These are phyloP conservation scores for Triplophysa tibetana DNA, from an alignment of 2,113 vertebrate species.

Conservation along the genomic window DNA sequence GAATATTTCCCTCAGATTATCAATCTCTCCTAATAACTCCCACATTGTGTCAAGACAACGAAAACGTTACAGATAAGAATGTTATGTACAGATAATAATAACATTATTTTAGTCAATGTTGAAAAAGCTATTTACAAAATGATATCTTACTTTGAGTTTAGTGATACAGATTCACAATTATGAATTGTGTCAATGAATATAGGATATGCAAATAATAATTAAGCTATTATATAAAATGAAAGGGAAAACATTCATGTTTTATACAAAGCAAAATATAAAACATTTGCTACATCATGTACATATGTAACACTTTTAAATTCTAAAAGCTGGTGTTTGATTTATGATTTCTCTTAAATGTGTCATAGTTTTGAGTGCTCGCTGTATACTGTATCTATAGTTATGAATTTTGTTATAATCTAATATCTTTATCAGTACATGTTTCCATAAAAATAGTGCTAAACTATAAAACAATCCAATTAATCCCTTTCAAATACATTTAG, in stretches of 20 bases:
- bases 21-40: not conserved
- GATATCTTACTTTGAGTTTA: not conserved
- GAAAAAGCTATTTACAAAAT: conserved; percentile 34
- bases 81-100: not conserved
- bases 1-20: not conserved
- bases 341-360: conserved; percentile 1
- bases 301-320: conserved; percentile 3
- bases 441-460: conserved; percentile 32
- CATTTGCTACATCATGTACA: conserved; percentile 39
- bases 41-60: not conserved
- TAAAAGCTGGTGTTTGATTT: not conserved
- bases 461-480: not conserved
- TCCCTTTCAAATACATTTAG: conserved; percentile 6
- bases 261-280: conserved; percentile 27
- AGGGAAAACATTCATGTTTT: conserved; percentile 17
- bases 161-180: not conserved
- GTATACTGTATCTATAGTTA: conserved; percentile 2
- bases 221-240: not conserved
- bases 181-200: not conserved
- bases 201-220: not conserved
- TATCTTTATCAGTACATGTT: not conserved
- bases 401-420: too few relatives aligned
- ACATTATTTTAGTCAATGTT: not conserved
- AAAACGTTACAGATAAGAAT: not conserved
- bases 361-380: not conserved